Conservation (phyloP, 1,140 invertebrate genomes). For the Chionoecetes opilio region DNA sequence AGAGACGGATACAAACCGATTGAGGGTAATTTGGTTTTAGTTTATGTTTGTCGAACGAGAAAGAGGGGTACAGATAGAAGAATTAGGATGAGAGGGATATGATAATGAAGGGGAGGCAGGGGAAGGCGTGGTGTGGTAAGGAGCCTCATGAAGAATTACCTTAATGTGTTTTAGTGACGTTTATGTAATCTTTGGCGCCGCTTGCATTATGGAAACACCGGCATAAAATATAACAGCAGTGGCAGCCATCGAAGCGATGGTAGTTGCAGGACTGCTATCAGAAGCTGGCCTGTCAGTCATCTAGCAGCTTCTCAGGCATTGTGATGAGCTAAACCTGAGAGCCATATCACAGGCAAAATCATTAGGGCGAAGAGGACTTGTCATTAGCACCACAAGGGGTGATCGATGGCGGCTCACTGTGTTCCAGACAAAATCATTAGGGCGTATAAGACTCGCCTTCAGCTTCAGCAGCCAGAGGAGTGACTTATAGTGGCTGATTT, state of each 20-base stretch:
- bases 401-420: neutral
- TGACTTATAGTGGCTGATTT: neutral
- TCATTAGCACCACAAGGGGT: neutral
- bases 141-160: neutral
- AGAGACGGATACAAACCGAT: too few relatives aligned
- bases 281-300: neutral
- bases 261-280: neutral
- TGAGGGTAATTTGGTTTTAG: too few relatives aligned
- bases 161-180: conserved; percentile 21
- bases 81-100: neutral
- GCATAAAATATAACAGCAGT: neutral
- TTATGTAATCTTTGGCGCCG: conserved; percentile 5
- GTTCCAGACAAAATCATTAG: neutral
- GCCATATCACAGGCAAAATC: neutral
- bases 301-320: neutral
- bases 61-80: neutral
- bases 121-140: neutral
- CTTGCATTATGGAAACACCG: conserved; percentile 19
- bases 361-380: conserved; percentile 15
- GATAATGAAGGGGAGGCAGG: neutral
- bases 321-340: conserved; percentile 2
- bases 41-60: too few relatives aligned
- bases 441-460: neutral
- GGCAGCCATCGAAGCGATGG: neutral
- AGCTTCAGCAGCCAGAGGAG: neutral